These are phyloP conservation scores for Trachelipus rathkii DNA, from an alignment of 1,140 invertebrate genomes.

Conservation along the genomic window DNA sequence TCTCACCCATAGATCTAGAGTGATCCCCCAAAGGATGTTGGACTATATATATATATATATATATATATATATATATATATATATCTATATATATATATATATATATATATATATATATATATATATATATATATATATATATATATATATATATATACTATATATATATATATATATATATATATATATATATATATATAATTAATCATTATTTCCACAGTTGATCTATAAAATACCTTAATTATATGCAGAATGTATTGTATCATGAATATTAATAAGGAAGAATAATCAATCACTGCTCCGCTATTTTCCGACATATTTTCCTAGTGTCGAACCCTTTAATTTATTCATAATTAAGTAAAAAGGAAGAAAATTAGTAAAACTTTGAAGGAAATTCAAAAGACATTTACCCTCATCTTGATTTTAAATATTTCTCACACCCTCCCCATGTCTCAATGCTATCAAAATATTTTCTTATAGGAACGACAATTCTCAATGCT, in stretches of 20 bases:
- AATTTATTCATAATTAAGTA: conserved; percentile 4
- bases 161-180: conserved; percentile 15
- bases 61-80: no score
- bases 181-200: conserved; percentile 13
- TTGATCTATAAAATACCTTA: background rate
- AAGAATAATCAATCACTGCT: no score
- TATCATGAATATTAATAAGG: background rate
- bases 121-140: background rate
- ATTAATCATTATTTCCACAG: background rate
- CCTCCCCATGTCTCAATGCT: background rate
- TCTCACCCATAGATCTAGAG: no score
- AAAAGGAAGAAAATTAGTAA: background rate
- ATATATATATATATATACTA: background rate
- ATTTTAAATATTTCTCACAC: background rate
- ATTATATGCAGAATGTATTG: background rate
- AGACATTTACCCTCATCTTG: background rate
- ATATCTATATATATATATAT: background rate
- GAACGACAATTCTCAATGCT: background rate
- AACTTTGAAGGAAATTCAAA: background rate
- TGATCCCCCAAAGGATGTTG: no score
- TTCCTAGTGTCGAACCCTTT: background rate
- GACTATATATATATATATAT: no score
- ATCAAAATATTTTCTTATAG: background rate
- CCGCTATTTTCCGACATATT: background rate
- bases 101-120: no score